These are phyloP conservation scores for Pyrrhia umbra DNA, from an alignment of 2,888 invertebrate genomes.

Conservation along the genomic window DNA sequence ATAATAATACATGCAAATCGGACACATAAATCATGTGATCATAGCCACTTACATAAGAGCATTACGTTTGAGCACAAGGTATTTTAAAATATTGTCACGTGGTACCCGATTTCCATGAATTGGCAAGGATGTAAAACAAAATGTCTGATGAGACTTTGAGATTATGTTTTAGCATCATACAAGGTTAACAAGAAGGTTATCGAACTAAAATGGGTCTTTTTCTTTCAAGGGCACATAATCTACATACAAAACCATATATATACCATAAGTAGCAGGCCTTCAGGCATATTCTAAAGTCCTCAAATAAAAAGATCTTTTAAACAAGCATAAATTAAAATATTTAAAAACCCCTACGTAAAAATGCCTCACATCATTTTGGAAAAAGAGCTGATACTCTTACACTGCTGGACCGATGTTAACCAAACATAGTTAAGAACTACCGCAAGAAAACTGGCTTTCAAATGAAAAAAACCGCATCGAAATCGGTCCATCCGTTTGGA, in stretches of 20 bases:
- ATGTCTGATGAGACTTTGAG: constrained; percentile 26
- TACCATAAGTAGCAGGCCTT: too few relatives aligned
- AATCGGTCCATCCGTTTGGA: too few relatives aligned
- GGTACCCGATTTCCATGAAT: constrained; percentile 15
- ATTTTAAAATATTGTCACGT: constrained; percentile 36
- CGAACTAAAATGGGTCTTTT: neutral
- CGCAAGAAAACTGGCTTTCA: too few relatives aligned
- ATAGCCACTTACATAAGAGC: constrained; percentile 23
- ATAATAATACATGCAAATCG: constrained; percentile 20
- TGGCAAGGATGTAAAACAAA: constrained; percentile 11
- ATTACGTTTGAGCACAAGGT: constrained; percentile 16
- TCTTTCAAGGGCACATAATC: neutral
- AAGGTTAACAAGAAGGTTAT: constrained; percentile 1
- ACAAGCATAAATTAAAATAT: too few relatives aligned
- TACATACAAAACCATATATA: neutral
- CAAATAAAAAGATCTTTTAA: too few relatives aligned
- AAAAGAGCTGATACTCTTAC: too few relatives aligned
- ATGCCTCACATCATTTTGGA: too few relatives aligned
- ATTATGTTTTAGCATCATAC: constrained; percentile 10
- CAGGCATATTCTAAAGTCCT: too few relatives aligned
- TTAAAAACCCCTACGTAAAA: too few relatives aligned
- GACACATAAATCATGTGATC: constrained; percentile 37
- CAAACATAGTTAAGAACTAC: too few relatives aligned
- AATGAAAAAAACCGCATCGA: too few relatives aligned
- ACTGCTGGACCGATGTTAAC: too few relatives aligned